Conservation (phyloP, 2,888 invertebrate species). For the Oligia fasciuncula region DNA sequence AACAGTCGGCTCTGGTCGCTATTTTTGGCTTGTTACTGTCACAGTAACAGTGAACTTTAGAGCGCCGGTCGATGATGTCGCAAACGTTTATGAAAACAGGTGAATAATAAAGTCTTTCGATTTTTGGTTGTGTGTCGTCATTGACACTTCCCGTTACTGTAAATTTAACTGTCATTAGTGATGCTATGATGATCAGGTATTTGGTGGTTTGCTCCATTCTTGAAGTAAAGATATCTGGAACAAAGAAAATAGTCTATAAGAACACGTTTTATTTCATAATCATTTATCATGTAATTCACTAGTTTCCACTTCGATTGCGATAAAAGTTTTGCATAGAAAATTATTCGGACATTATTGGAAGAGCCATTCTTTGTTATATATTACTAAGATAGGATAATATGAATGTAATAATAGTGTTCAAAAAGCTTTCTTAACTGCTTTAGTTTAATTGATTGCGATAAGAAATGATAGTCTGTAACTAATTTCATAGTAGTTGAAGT, state of each 20-base stretch:
- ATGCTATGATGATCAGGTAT: constrained; percentile 83
- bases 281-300: constrained; percentile 31
- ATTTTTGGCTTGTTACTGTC: constrained; percentile 85
- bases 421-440: constrained; percentile 55
- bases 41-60: constrained; percentile 88
- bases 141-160: constrained; percentile 82
- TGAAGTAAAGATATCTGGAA: constrained; percentile 72
- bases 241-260: constrained; percentile 63
- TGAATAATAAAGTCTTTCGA: constrained; percentile 80
- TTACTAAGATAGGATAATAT: constrained; percentile 56
- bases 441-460: constrained; percentile 61
- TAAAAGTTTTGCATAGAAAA: constrained; percentile 54
- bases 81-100: constrained; percentile 86
- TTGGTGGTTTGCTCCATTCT: constrained; percentile 83
- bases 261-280: constrained; percentile 21
- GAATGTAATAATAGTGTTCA: constrained; percentile 50
- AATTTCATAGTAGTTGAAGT: constrained; percentile 49
- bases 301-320: constrained; percentile 41
- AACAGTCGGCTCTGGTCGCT: constrained; percentile 93
- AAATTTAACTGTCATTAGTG: constrained; percentile 83
- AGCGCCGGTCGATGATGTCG: constrained; percentile 84
- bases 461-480: constrained; percentile 51
- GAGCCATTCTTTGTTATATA: constrained; percentile 40
- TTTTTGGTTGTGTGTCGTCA: constrained; percentile 81
- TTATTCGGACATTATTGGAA: constrained; percentile 49